These are phyloP conservation scores for Dipodomys spectabilis DNA, from an alignment of 2,113 vertebrate genomes.

Conservation along the genomic window DNA sequence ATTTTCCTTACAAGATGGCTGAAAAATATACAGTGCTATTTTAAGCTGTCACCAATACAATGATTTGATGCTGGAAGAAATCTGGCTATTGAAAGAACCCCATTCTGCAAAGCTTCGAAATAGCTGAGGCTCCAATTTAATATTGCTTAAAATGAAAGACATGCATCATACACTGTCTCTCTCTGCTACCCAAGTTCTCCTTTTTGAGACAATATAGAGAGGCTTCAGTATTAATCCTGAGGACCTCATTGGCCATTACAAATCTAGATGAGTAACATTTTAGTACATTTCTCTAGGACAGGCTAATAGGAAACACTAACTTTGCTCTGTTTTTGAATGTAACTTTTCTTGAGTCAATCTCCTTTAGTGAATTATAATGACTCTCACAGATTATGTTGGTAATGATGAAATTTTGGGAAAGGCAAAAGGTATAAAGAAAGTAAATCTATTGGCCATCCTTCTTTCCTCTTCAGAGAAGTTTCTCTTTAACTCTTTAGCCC, in stretches of 20 bases:
- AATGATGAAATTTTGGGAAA: slow-evolving; percentile 35
- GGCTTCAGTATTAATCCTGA: neutral
- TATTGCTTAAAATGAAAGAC: neutral
- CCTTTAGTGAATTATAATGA: slow-evolving; percentile 22
- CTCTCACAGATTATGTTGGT: slow-evolving; percentile 3
- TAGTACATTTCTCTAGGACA: neutral
- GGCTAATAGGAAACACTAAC: slow-evolving; percentile 16
- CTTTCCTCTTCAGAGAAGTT: too few relatives aligned
- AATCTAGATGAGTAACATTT: neutral
- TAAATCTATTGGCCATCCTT: neutral
- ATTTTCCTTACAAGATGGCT: neutral
- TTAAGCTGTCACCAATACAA: neutral
- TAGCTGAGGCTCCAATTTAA: neutral
- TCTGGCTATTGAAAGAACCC: neutral
- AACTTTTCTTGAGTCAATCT: slow-evolving; percentile 10
- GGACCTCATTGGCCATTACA: neutral
- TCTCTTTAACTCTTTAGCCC: too few relatives aligned
- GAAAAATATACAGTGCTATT: neutral
- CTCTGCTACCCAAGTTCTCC: neutral
- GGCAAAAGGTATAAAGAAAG: neutral
- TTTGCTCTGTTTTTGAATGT: slow-evolving; percentile 21
- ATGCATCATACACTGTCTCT: neutral
- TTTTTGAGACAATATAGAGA: slow-evolving; percentile 32
- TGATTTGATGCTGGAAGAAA: neutral
- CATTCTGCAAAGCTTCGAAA: slow-evolving; percentile 27